Evolutionary conservation across 2,888 invertebrate genomes (phyloP).

Genomic region (Lobophora halterata): DNA sequence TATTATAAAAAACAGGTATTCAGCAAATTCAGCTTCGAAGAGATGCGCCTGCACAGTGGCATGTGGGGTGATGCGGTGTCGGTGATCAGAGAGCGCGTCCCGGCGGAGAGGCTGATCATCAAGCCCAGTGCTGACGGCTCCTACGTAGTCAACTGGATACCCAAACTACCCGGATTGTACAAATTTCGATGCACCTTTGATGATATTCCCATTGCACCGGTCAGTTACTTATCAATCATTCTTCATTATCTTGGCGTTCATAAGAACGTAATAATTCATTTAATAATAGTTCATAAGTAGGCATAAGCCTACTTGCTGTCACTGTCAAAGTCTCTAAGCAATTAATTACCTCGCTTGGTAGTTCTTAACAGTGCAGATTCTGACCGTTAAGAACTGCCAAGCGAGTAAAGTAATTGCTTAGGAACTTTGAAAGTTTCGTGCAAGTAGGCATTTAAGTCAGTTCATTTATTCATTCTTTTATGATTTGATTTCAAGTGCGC

Average conservation of each 20-base stretch:
- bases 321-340: too few relatives aligned
- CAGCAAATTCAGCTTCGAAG: constrained; percentile 97
- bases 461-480: too few relatives aligned
- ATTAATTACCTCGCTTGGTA: too few relatives aligned
- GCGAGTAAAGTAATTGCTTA: too few relatives aligned
- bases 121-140: constrained; percentile 89
- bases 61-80: constrained; percentile 67
- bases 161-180: constrained; percentile 94
- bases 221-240: constrained; percentile 37
- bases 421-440: too few relatives aligned
- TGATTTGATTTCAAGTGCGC: too few relatives aligned
- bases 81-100: constrained; percentile 58
- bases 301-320: too few relatives aligned
- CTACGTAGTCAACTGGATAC: constrained; percentile 94
- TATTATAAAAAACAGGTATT: constrained; percentile 81
- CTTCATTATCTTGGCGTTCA: not conserved
- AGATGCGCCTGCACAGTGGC: constrained; percentile 84
- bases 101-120: constrained; percentile 88
- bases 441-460: too few relatives aligned
- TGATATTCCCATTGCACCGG: constrained; percentile 88
- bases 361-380: too few relatives aligned
- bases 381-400: too few relatives aligned
- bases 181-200: constrained; percentile 93
- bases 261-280: not conserved
- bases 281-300: too few relatives aligned